Conservation (phyloP, 1,140 invertebrate species). For the Venturia canescens region DNA sequence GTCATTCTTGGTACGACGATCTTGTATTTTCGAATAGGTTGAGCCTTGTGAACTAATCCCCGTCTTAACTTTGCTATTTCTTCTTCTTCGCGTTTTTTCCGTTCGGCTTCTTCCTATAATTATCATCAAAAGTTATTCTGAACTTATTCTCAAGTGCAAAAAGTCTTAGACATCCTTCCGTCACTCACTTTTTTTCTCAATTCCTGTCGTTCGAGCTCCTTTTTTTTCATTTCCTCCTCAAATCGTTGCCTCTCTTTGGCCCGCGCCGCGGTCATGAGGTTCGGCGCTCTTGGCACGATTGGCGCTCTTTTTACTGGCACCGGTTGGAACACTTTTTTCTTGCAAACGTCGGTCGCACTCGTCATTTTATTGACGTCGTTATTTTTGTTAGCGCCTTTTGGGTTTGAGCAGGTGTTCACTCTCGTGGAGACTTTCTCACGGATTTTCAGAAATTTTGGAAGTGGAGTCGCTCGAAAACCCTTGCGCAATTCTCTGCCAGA, state of each 20-base stretch:
- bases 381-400: too few relatives aligned
- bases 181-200: slow-evolving; percentile 44
- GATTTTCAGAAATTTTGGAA: slow-evolving; percentile 40
- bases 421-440: not conserved
- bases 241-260: slow-evolving; percentile 51
- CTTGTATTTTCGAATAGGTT: slow-evolving; percentile 54
- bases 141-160: not conserved
- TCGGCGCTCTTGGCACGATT: slow-evolving; percentile 37
- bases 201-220: slow-evolving; percentile 35
- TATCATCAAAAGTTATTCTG: not conserved
- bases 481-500: slow-evolving; percentile 1
- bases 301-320: not conserved
- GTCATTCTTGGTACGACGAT: not conserved
- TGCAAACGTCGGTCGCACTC: not conserved
- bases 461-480: slow-evolving; percentile 52
- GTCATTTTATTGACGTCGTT: not conserved
- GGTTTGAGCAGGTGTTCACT: not conserved
- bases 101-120: slow-evolving; percentile 34
- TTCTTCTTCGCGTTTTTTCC: slow-evolving; percentile 46
- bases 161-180: not conserved
- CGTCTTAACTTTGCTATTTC: slow-evolving; percentile 48
- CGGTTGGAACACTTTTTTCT: slow-evolving; percentile 33
- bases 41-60: slow-evolving; percentile 48
- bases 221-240: slow-evolving; percentile 44
- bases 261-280: slow-evolving; percentile 45